A percentile compares a stretch with the other conserved stretches of the same genome.
Evolutionary conservation across 2,888 invertebrate genomes (phyloP).

Genomic region (Diarsia mendica): DNA sequence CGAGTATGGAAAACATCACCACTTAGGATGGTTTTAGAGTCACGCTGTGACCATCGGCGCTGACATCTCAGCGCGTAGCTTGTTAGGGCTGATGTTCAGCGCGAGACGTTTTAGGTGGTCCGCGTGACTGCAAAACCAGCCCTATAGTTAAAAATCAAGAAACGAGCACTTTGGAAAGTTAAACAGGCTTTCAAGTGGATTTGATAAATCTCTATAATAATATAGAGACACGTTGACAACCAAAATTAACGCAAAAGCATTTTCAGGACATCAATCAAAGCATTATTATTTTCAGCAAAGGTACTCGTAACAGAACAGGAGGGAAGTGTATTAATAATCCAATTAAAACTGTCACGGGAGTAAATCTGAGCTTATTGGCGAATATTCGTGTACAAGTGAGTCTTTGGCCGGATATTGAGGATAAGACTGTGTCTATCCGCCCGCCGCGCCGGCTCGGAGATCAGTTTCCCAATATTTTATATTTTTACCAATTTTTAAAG

Average conservation of each 20-base stretch:
- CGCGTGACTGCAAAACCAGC: no score
- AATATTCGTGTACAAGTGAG: conserved; percentile 25
- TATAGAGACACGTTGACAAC: not conserved
- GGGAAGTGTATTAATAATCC: conserved; percentile 18
- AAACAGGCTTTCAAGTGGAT: not conserved
- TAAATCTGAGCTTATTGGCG: conserved; percentile 20
- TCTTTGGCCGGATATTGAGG: conserved; percentile 52
- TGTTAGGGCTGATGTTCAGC: no score
- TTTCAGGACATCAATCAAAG: not conserved
- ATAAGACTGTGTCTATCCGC: conserved; percentile 13
- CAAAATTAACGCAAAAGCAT: no score
- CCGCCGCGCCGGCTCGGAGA: not conserved
- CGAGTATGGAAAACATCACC: not conserved
- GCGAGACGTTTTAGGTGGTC: no score
- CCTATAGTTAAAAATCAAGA: not conserved
- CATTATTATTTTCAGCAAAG: not conserved
- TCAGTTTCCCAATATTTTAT: conserved; percentile 17
- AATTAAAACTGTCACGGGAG: conserved; percentile 20
- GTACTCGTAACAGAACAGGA: no score
- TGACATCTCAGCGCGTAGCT: no score
- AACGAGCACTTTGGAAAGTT: not conserved
- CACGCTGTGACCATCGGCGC: no score
- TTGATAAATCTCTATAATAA: no score
- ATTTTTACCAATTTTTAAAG: conserved; percentile 23
- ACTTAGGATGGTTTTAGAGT: no score